Evolutionary conservation across 92 coral and sea anemone genomes (phyloP).

Genomic region (Epizoanthus rinbou): DNA sequence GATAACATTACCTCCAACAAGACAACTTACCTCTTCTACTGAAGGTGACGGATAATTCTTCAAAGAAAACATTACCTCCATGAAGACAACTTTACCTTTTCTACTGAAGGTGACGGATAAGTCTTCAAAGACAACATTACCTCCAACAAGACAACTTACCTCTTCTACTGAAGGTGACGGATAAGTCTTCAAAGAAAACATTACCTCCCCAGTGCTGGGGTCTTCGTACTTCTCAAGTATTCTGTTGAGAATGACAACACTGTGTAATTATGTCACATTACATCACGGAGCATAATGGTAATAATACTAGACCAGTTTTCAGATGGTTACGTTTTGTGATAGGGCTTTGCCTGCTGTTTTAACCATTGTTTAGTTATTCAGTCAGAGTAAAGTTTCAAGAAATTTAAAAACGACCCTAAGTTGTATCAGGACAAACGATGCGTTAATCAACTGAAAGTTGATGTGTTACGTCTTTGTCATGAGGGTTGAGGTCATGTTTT

Average conservation of each 20-base stretch:
- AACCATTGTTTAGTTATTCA: too few species aligned
- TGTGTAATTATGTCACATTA: background rate
- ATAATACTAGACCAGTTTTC: background rate
- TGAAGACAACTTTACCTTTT: slow-evolving; percentile 52
- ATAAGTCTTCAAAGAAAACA: slow-evolving; percentile 64
- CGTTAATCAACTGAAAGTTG: too few species aligned
- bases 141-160: slow-evolving; percentile 29
- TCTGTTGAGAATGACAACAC: slow-evolving; percentile 35
- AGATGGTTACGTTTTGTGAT: too few species aligned
- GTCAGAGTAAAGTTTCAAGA: too few species aligned
- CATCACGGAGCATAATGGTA: background rate
- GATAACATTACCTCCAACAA: too few species aligned
- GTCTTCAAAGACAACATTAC: slow-evolving; percentile 59
- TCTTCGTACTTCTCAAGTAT: slow-evolving; percentile 74
- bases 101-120: slow-evolving; percentile 54
- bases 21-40: background rate
- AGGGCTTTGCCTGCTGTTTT: too few species aligned
- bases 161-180: slow-evolving; percentile 65
- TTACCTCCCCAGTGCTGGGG: slow-evolving; percentile 64
- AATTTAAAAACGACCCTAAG: too few species aligned
- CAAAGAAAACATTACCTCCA: slow-evolving; percentile 47
- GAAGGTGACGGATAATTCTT: slow-evolving; percentile 59
- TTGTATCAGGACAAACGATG: too few species aligned
- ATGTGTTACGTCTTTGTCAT: too few species aligned
- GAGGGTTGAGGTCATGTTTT: too few species aligned